Percentiles rank a stretch among this genome's conserved stretches.
Conservation (phyloP, 2,888 invertebrate species). For the Campoplex nolae region DNA sequence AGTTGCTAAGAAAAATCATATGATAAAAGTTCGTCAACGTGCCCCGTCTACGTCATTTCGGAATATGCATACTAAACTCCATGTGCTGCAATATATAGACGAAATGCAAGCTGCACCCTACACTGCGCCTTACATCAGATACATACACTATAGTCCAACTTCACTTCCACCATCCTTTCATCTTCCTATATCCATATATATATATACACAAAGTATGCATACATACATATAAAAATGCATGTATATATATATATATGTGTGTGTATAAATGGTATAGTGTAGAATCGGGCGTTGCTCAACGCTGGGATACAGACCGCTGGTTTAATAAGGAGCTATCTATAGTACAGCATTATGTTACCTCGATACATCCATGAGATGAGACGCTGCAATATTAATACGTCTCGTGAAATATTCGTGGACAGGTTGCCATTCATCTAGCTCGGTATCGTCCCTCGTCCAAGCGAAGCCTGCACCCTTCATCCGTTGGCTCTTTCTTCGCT, state of each 20-base stretch:
- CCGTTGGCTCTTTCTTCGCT: constrained; percentile 72
- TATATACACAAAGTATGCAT: neutral
- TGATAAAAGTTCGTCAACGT: neutral
- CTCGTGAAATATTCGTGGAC: constrained; percentile 84
- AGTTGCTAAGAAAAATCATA: constrained; percentile 3
- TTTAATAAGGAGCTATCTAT: constrained; percentile 86
- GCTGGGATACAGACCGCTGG: constrained; percentile 76
- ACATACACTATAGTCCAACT: constrained; percentile 38
- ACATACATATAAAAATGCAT: neutral
- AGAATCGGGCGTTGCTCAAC: constrained; percentile 69
- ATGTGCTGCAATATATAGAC: constrained; percentile 37
- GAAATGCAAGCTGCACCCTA: constrained; percentile 54
- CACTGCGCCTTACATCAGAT: constrained; percentile 48
- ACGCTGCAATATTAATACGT: constrained; percentile 83
- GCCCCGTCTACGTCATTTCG: constrained; percentile 26
- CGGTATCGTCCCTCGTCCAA: constrained; percentile 68
- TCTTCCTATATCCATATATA: constrained; percentile 25
- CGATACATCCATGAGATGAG: constrained; percentile 84
- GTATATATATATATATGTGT: neutral
- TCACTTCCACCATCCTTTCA: constrained; percentile 27
- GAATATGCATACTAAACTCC: constrained; percentile 48
- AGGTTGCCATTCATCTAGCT: constrained; percentile 84
- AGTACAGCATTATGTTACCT: constrained; percentile 85
- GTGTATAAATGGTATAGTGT: constrained; percentile 8
- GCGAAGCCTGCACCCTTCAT: constrained; percentile 58